Evolutionary conservation across 2,888 invertebrate genomes (phyloP).

Genomic region (Exocentrus adspersus): DNA sequence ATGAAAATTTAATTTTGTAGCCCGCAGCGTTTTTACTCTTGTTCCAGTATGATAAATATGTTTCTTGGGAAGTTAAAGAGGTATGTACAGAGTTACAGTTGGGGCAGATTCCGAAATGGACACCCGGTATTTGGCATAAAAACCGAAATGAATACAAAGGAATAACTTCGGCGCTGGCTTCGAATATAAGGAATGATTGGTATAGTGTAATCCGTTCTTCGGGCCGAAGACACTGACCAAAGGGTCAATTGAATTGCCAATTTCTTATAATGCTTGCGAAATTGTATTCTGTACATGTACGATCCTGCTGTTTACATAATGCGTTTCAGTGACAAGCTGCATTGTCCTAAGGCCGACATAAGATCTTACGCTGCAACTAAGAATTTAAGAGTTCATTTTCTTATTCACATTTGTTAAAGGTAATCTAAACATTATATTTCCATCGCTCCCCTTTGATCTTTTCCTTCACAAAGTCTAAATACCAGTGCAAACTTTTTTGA

Average conservation of each 20-base stretch:
- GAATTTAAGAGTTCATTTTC: slow-evolving; percentile 41
- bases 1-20: too few species aligned
- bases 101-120: neutral
- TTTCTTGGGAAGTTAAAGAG: too few species aligned
- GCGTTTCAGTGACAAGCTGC: slow-evolving; percentile 49
- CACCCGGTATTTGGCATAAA: neutral
- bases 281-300: slow-evolving; percentile 57
- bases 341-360: slow-evolving; percentile 37
- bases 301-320: slow-evolving; percentile 57
- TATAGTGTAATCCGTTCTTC: slow-evolving; percentile 49
- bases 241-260: slow-evolving; percentile 59
- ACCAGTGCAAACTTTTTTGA: neutral
- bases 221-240: slow-evolving; percentile 46
- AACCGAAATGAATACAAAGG: slow-evolving; percentile 47
- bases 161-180: slow-evolving; percentile 47
- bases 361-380: slow-evolving; percentile 33
- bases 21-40: too few species aligned
- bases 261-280: slow-evolving; percentile 56
- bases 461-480: slow-evolving; percentile 1
- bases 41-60: too few species aligned
- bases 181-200: slow-evolving; percentile 53
- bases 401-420: slow-evolving; percentile 38
- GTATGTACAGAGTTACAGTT: too few species aligned
- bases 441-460: slow-evolving; percentile 32
- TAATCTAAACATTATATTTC: slow-evolving; percentile 34